Percentiles rank a stretch among this genome's conserved stretches.
Conservation (phyloP, 2,113 vertebrate species). For the Eupsittula cactorum region DNA sequence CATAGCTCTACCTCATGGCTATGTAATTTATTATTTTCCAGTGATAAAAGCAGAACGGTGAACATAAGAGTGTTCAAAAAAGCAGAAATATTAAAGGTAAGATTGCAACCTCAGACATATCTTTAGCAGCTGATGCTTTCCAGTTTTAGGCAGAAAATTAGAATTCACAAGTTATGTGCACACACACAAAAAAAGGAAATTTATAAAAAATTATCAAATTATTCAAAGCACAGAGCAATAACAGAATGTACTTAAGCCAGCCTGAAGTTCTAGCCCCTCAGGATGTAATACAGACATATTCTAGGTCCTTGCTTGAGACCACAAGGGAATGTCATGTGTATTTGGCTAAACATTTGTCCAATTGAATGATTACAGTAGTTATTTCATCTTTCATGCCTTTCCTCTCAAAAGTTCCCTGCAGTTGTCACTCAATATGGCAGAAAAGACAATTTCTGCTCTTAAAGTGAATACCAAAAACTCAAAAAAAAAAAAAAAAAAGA, state of each 20-base stretch:
- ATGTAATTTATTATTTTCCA: not conserved
- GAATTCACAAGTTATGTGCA: not conserved
- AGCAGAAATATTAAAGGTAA: not conserved
- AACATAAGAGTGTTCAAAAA: not conserved
- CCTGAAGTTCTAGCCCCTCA: not conserved
- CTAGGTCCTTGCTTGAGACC: not conserved
- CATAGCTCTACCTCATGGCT: not conserved
- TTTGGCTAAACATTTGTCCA: not conserved
- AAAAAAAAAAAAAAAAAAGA: not conserved
- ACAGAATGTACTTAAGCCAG: not conserved
- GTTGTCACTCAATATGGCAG: not conserved
- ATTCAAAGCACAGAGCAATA: not conserved
- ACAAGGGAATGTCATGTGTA: not conserved
- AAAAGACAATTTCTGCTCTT: not conserved
- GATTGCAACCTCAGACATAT: not conserved
- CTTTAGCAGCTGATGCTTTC: not conserved
- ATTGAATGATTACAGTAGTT: not conserved
- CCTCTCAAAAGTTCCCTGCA: not conserved
- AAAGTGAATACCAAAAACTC: not conserved
- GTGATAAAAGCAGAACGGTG: not conserved
- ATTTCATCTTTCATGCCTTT: not conserved
- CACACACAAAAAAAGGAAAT: not conserved
- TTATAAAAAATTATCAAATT: not conserved
- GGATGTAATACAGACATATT: not conserved
- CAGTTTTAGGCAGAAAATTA: not conserved